phyloP scores from a whole-genome alignment of 2,113 vertebrate species.

The Paradoxurus hermaphroditus region DNA sequence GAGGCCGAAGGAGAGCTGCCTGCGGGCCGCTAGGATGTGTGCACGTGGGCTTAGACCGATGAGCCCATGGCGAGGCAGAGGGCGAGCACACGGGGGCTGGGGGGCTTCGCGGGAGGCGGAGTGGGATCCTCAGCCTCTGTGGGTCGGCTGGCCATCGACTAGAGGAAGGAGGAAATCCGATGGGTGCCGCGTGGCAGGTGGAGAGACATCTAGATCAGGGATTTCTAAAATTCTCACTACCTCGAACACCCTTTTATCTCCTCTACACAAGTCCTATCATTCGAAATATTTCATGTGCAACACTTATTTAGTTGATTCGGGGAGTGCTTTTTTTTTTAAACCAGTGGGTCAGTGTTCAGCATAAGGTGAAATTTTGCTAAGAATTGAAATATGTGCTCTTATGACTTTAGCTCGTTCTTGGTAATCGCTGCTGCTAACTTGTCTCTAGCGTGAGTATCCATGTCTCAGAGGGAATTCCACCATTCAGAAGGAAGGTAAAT shows the following conservation, averaged over 20 bases:
- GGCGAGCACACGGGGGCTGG: no score
- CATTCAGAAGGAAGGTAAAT: neutral
- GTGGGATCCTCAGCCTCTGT: neutral
- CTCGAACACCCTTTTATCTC: neutral
- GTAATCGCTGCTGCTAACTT: neutral
- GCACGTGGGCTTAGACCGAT: neutral
- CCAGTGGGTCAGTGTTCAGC: neutral
- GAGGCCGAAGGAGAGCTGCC: neutral
- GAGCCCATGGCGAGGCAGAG: neutral
- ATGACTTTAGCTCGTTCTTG: neutral
- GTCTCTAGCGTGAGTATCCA: neutral
- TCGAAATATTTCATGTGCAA: neutral
- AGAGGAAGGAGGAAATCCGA: neutral
- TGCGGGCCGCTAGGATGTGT: fast-evolving
- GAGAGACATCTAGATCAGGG: no score
- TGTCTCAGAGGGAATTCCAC: neutral
- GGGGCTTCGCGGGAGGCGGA: neutral
- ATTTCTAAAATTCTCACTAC: neutral
- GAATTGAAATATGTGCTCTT: neutral
- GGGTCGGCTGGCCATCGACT: neutral
- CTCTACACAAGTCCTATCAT: fast-evolving
- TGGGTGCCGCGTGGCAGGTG: neutral
- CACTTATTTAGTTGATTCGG: neutral
- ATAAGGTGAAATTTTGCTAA: neutral
- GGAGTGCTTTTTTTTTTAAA: neutral